Conservation (phyloP, 2,888 invertebrate genomes). For the Heliconius charithonia region DNA sequence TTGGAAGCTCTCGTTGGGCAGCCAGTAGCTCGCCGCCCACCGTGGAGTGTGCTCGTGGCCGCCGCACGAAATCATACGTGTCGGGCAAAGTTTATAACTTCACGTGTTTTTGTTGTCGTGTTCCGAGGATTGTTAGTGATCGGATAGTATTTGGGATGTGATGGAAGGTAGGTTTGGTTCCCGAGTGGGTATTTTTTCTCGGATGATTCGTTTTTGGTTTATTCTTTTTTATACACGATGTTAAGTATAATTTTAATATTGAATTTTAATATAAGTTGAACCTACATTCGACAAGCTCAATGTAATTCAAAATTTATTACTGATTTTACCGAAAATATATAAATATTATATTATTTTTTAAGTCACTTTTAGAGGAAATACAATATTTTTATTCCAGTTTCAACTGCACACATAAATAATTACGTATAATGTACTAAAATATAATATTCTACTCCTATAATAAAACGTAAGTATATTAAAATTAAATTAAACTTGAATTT, state of each 20-base stretch:
- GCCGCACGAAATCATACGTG: background rate
- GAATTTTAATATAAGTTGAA: no score
- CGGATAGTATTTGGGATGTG: constrained; percentile 35
- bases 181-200: background rate
- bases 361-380: no score
- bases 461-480: background rate
- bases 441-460: background rate
- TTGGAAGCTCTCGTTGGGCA: constrained; percentile 52
- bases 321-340: no score
- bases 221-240: no score
- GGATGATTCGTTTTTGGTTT: background rate
- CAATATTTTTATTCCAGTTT: background rate
- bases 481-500: no score
- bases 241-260: no score
- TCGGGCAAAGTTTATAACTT: constrained; percentile 68
- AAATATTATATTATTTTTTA: no score
- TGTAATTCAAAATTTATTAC: no score
- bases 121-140: constrained; percentile 31
- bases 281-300: no score
- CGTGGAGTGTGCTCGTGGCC: constrained; percentile 60
- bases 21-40: constrained; percentile 65
- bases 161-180: constrained; percentile 24
- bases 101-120: constrained; percentile 37
- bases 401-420: background rate
- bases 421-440: background rate